These are phyloP conservation scores for Gymnogyps californianus DNA, from an alignment of 2,113 vertebrate species.

Conservation along the genomic window DNA sequence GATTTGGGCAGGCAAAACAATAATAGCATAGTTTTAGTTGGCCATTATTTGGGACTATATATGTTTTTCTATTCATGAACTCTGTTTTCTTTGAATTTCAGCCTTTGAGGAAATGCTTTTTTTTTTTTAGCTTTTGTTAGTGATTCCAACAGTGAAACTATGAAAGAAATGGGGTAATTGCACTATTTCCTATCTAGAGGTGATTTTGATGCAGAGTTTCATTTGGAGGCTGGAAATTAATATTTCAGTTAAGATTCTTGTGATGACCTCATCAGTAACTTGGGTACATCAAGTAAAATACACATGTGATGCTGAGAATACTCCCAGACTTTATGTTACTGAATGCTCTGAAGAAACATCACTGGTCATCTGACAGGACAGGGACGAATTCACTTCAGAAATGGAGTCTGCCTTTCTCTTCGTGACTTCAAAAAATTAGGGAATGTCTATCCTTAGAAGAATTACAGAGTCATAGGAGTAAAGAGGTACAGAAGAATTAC, in stretches of 20 bases:
- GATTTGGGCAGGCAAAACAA: neutral
- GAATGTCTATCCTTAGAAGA: neutral
- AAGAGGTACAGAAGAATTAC: neutral
- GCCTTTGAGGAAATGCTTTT: neutral
- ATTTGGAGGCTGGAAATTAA: neutral
- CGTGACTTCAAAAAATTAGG: neutral
- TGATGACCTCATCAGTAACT: neutral
- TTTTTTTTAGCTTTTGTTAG: neutral
- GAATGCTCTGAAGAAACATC: neutral
- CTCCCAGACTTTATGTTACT: neutral
- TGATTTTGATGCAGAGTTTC: neutral
- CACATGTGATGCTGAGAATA: neutral
- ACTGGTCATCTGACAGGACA: neutral
- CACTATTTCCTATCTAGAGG: neutral
- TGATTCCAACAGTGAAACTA: neutral
- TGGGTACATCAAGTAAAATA: neutral
- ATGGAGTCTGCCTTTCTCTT: neutral
- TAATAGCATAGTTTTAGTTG: neutral
- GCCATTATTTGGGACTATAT: neutral
- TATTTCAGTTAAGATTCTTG: neutral
- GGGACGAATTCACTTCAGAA: neutral
- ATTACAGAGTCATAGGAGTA: neutral
- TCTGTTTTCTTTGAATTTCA: neutral
- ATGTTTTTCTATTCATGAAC: neutral
- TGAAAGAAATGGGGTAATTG: neutral